These are phyloP conservation scores for Odontothrips loti DNA, from an alignment of 2,888 invertebrate species.

Conservation along the genomic window DNA sequence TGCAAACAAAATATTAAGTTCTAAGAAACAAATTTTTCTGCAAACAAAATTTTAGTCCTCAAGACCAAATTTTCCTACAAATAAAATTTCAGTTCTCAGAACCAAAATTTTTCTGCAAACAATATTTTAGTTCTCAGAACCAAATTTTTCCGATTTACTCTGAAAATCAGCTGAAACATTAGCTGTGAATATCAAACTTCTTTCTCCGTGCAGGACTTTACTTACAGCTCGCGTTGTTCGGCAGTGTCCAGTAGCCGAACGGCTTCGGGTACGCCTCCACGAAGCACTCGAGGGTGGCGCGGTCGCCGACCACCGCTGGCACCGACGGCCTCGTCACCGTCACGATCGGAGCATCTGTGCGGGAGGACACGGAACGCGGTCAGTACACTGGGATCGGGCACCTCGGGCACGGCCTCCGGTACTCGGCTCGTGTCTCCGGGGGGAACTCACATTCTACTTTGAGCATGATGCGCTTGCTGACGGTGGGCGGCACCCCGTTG, in stretches of 20 bases:
- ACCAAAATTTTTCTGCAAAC: no score
- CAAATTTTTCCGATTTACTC: no score
- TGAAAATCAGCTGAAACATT: no score
- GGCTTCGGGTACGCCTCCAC: slow-evolving; percentile 3
- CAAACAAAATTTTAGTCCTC: no score
- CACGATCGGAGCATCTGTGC: not conserved
- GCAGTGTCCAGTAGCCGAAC: slow-evolving; percentile 2
- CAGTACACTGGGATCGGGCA: no score
- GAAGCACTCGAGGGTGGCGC: slow-evolving; percentile 1
- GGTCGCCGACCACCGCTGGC: not conserved
- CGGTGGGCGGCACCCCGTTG: not conserved
- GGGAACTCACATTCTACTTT: not conserved
- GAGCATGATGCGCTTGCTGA: slow-evolving; percentile 22
- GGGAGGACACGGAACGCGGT: no score
- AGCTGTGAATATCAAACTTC: no score
- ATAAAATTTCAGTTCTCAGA: no score
- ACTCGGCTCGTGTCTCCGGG: not conserved
- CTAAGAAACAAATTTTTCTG: no score
- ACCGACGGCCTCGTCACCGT: not conserved
- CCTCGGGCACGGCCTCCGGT: not conserved
- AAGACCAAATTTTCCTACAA: no score
- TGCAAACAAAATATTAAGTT: no score
- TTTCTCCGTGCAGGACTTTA: not conserved
- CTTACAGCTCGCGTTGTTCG: not conserved
- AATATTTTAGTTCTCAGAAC: no score